Conservation (phyloP, 1,140 invertebrate species). For the Hormaphis cornu region DNA sequence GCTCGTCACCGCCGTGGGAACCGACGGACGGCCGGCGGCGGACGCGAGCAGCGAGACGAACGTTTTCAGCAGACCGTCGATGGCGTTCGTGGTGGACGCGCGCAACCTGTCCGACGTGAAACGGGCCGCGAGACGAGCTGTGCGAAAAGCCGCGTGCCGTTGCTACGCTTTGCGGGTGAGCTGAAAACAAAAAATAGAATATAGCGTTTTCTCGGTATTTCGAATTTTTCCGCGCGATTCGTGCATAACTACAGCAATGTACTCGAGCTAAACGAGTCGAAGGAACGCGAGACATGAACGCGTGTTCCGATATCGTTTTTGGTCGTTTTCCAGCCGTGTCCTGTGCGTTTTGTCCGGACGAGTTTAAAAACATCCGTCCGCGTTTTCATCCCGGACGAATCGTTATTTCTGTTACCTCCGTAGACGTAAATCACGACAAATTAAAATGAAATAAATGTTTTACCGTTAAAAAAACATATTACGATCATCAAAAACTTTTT, state of each 20-base stretch:
- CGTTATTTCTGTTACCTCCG: no score
- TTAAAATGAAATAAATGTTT: no score
- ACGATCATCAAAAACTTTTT: no score
- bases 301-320: no score
- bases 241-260: not conserved
- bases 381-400: no score
- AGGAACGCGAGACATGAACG: no score
- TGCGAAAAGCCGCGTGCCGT: conserved; percentile 72
- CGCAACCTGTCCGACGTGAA: conserved; percentile 73
- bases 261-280: no score
- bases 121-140: conserved; percentile 70
- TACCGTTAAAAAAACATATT: no score
- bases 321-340: no score
- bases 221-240: not conserved
- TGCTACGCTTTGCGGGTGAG: conserved; percentile 68
- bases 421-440: no score
- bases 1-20: conserved; percentile 51
- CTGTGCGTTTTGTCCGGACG: no score
- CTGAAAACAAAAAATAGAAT: not conserved
- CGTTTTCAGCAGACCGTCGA: conserved; percentile 55
- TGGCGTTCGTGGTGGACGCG: conserved; percentile 74
- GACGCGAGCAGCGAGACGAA: not conserved
- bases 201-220: not conserved
- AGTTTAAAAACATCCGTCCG: no score
- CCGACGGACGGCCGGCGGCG: not conserved